A percentile compares a stretch with the other conserved stretches of the same genome.
These are phyloP conservation scores for Sphyrna mokarran DNA, from an alignment of 2,113 vertebrate species.

Conservation along the genomic window DNA sequence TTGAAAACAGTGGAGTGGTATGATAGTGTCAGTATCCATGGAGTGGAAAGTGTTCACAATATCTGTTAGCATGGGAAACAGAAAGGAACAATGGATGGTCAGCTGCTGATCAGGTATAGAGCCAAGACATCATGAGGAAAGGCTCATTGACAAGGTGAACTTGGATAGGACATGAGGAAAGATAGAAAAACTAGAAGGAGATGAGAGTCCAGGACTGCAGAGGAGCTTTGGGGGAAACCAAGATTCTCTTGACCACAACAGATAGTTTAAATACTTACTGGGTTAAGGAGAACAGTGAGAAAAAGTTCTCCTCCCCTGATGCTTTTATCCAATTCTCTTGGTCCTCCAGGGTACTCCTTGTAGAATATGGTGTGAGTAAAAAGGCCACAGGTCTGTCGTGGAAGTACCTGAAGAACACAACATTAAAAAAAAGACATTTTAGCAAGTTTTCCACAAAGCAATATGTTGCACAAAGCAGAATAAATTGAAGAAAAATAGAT, in stretches of 20 bases:
- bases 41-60: neutral
- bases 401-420: slow-evolving; percentile 74
- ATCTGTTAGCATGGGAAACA: neutral
- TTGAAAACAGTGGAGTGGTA: neutral
- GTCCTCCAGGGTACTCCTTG: slow-evolving; percentile 91
- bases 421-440: slow-evolving; percentile 13
- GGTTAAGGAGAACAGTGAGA: slow-evolving; percentile 88
- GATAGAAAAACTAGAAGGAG: neutral
- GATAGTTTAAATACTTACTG: slow-evolving; percentile 66
- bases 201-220: neutral
- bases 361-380: slow-evolving; percentile 98
- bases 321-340: slow-evolving; percentile 89
- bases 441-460: neutral
- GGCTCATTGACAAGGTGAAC: neutral
- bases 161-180: neutral
- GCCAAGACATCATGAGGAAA: neutral
- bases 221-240: neutral
- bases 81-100: neutral
- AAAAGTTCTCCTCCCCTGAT: slow-evolving; percentile 92
- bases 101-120: neutral
- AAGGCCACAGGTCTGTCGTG: slow-evolving; percentile 90
- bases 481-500: neutral
- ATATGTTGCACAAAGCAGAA: neutral
- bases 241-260: neutral
- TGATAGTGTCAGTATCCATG: neutral